Base-by-base conservation (phyloP, 2,888 invertebrate species). In the Sabatieria punctata region DNA sequence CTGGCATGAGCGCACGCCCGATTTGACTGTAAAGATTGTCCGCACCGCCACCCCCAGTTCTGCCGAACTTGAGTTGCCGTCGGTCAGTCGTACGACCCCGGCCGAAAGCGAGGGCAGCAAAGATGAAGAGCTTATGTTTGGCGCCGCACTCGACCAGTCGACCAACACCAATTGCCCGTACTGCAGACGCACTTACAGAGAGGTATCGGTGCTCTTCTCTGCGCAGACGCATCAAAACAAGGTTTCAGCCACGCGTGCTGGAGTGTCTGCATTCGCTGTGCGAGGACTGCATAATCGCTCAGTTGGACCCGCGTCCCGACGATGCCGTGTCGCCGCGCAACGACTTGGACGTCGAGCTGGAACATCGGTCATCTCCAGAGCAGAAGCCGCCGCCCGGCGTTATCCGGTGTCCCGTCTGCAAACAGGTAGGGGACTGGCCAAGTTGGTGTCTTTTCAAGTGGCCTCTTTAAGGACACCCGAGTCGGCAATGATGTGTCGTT, bases 241-340 rank as follows among this genome's bases (percentile, higher is more conserved):
- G 15, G 18, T 49, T 55, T 36, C 44, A 78, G 65, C 89, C 91
- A 50, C 78, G 85, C 56, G 79, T 91, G 54, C 75, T 93, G 63
- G 79, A 82, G 60, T 93, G 91, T 71, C 78, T 93, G 66, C 91
- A 93, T 73, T 85, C 85, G 44, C 89, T 86, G 72, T 93, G 91
- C 72, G 84, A 86, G 71, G 76, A 77, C 55, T 93, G 91, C 70
- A 75, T 93, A 36, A 60, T 57, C 15, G 60, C 57, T 15, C 57
- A 58, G 47, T 49, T 60, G 27, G 59, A 59, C 43, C 56, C 58
- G 1, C 46, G 57, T 15, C 44, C 50, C n/a, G 55, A 56, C 15
- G 48, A 45, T n/a, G 45, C 43, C 23, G 41, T 15, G 13, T 15
- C 43, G 38, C 41, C 33, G 6, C 33, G 33, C 23, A 36, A 48